phyloP scores from a whole-genome alignment of 1,140 invertebrate species.

The Dendrolimus kikuchii region DNA sequence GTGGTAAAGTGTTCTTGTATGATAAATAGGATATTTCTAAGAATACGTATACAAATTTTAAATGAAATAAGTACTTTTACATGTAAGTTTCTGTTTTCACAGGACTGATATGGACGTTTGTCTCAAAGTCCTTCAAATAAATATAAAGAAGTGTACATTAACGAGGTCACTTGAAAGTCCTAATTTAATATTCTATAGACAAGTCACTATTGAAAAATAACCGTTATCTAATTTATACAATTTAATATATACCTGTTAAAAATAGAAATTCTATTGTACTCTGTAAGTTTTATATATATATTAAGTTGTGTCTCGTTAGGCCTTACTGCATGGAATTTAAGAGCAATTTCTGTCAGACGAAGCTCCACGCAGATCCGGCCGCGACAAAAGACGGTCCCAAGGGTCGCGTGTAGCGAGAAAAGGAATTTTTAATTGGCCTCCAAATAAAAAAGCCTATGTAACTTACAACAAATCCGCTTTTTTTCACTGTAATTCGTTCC shows the following conservation, averaged over 20 bases:
- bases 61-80: too few relatives aligned
- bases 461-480: slow-evolving; percentile 23
- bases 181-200: too few relatives aligned
- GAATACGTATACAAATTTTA: too few relatives aligned
- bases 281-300: slow-evolving; percentile 26
- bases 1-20: too few relatives aligned
- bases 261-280: slow-evolving; percentile 5
- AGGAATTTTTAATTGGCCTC: slow-evolving; percentile 62
- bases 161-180: too few relatives aligned
- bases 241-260: background rate
- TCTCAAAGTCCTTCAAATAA: too few relatives aligned
- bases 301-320: slow-evolving; percentile 39
- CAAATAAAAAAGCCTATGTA: slow-evolving; percentile 44
- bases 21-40: too few relatives aligned
- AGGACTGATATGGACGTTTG: too few relatives aligned
- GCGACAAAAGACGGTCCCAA: slow-evolving; percentile 35
- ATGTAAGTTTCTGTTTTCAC: too few relatives aligned
- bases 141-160: too few relatives aligned
- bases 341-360: slow-evolving; percentile 32
- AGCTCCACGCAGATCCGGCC: slow-evolving; percentile 38
- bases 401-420: slow-evolving; percentile 37
- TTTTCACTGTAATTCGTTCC: slow-evolving; percentile 23
- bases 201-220: too few relatives aligned
- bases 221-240: too few relatives aligned
- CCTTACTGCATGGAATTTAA: slow-evolving; percentile 51